A percentile compares a stretch with the other conserved stretches of the same genome.
Evolutionary conservation across 2,113 vertebrate genomes (phyloP).

Genomic region (Ictidomys tridecemlineatus): DNA sequence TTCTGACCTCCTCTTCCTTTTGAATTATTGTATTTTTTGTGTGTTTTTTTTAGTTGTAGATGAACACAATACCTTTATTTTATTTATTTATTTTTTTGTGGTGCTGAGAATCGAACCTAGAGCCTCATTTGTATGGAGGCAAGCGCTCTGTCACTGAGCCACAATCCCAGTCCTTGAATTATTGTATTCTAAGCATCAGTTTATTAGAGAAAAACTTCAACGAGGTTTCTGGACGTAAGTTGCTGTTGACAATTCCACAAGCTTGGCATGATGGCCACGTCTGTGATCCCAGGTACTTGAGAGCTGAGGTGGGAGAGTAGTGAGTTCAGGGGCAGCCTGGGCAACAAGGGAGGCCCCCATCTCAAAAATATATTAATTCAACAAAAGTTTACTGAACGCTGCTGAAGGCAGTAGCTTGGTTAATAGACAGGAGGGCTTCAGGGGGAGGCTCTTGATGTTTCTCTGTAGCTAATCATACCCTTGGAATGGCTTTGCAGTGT

Average conservation of each 20-base stretch:
- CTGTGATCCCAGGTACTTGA: neutral
- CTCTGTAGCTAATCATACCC: neutral
- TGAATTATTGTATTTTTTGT: too few species aligned
- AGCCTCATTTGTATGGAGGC: too few species aligned
- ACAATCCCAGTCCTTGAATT: neutral
- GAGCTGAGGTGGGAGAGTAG: too few species aligned
- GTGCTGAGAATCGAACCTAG: too few species aligned
- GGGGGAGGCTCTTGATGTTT: neutral
- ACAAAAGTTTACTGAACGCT: neutral
- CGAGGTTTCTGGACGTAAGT: neutral
- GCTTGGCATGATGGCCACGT: neutral
- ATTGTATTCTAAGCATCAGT: neutral
- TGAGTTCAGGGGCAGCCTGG: neutral
- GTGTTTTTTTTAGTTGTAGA: too few species aligned
- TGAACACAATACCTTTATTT: too few species aligned
- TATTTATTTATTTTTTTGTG: too few species aligned
- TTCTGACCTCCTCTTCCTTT: neutral
- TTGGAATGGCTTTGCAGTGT: neutral
- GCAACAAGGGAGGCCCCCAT: neutral
- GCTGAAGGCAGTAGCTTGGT: neutral
- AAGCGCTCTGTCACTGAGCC: too few species aligned
- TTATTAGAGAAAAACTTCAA: neutral
- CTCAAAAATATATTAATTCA: neutral
- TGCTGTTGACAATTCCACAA: neutral
- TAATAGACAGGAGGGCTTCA: neutral